Evolutionary conservation across 1,140 invertebrate genomes (phyloP).

Genomic region (Globodera rostochiensis): DNA sequence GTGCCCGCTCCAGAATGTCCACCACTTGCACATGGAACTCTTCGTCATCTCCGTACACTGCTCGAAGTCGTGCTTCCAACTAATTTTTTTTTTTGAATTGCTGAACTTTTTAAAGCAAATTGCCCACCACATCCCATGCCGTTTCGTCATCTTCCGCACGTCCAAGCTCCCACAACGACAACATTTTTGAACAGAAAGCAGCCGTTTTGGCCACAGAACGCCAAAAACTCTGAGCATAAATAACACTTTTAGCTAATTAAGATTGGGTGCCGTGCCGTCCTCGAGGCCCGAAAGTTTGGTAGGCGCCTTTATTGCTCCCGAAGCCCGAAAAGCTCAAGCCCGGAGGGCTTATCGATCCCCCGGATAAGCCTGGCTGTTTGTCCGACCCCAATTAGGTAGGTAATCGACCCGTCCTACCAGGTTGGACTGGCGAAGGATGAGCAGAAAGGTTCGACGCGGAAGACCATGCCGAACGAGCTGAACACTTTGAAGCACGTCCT

Average conservation of each 20-base stretch:
- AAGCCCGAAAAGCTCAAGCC: too few species aligned
- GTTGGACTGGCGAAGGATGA: constrained; percentile 7
- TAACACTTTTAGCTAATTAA: too few species aligned
- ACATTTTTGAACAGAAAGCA: constrained; percentile 17
- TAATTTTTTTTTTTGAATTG: neutral
- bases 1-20: neutral
- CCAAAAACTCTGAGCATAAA: constrained; percentile 10
- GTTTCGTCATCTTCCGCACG: neutral
- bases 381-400: too few species aligned
- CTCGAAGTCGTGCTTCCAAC: neutral
- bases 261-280: too few species aligned
- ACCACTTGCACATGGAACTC: constrained; percentile 8
- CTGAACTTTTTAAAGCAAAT: neutral
- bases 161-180: neutral
- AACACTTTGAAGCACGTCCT: constrained; percentile 9
- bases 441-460: neutral
- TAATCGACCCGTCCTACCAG: neutral
- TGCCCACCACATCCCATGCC: constrained; percentile 2
- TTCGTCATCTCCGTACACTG: constrained; percentile 6
- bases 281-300: too few species aligned
- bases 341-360: too few species aligned
- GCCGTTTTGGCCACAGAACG: constrained; percentile 12
- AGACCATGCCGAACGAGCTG: neutral
- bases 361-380: too few species aligned
- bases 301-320: too few species aligned